Conservation (phyloP, 2,113 vertebrate genomes). For the Neodon shergylaensis region DNA sequence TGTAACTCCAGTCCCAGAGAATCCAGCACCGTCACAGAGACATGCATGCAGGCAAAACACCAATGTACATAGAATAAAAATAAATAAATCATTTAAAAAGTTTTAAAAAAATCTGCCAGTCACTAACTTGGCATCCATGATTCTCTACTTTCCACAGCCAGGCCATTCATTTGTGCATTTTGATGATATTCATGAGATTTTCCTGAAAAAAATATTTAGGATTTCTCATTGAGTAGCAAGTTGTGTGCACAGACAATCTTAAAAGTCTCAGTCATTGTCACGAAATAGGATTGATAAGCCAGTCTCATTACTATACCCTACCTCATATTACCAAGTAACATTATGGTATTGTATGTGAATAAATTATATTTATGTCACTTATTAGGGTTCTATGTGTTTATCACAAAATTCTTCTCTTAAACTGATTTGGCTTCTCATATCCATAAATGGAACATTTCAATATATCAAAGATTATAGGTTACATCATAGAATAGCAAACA, state of each 20-base stretch:
- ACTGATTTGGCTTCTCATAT: conserved; percentile 23
- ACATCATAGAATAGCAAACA: conserved; percentile 29
- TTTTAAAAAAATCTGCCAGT: not conserved
- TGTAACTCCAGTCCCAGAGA: not conserved
- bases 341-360: not conserved
- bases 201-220: not conserved
- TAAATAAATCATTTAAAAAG: not conserved
- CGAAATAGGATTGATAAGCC: conserved; percentile 15
- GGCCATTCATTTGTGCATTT: not conserved
- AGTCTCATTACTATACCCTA: not conserved
- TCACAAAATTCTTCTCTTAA: not conserved
- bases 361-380: not conserved
- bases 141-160: not conserved
- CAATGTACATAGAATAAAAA: not conserved
- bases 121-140: not conserved
- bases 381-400: not conserved
- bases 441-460: not conserved
- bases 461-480: not conserved
- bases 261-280: not conserved
- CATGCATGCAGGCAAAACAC: not conserved
- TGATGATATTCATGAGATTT: conserved; percentile 1
- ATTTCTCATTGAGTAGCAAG: conserved; percentile 13
- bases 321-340: not conserved
- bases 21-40: not conserved
- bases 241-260: not conserved